Evolutionary conservation across 1,140 invertebrate species (phyloP), one percentile per base, ranked within the genome.

Genomic region (Penaeus chinensis): DNA sequence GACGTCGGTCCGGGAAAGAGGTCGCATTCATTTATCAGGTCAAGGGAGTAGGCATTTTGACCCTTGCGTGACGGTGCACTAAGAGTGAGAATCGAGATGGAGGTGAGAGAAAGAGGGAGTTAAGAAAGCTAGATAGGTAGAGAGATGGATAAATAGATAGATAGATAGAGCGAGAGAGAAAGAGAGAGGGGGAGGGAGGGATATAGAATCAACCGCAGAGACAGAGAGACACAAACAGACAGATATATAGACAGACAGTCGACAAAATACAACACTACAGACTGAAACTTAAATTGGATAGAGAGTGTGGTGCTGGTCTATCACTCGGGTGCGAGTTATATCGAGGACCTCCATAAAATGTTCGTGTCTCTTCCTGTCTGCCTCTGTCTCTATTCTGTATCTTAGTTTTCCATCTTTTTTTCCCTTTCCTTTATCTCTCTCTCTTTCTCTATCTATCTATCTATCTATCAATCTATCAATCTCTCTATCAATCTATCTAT

Each of bases 401-500:
- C 5, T 66, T 5, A 0, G 63, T 66, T 19, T 76, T 69, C 65
- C 66, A 69, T 37, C 32, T 83, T 47, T 42, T 69, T 32, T 83
- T 32, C 19, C 20, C 20, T 37, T 71, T 42, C 47, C 19, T 74
- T 18, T 74, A 0, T 71, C 65, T 54, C 37, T 69, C 32, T 71
- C 8, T 54, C 37, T 69, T 1, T 84, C 42, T 47, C 82, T 84
- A 66, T 69, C 42, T 54, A 11, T 84, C 65, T 69, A 27, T 69
- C 63, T 47, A 32, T 54, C 42, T 69, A 27, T 83, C 82, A 47
- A 11, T 83, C 63, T 69, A 27, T 54, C 66, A n/a, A 54, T 37
- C 47, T 37, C 32, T 54, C 65, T 63, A 66, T 27, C 22, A 0
- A 1, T 20, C 81, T 65, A 24, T 32, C 24, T 60, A 24, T 24